Evolutionary conservation across 2,113 vertebrate genomes (phyloP).

Genomic region (Sander vitreus): DNA sequence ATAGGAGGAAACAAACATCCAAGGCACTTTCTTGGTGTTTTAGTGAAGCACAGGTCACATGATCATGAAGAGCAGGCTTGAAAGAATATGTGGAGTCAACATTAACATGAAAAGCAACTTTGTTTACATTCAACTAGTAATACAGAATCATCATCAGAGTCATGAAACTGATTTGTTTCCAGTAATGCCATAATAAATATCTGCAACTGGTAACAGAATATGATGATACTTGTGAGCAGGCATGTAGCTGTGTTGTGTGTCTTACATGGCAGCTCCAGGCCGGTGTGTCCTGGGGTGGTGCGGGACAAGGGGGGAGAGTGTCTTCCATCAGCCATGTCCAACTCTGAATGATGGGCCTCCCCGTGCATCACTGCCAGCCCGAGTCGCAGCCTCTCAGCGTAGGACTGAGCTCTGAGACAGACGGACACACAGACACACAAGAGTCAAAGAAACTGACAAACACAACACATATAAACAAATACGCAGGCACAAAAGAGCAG

Average conservation of each 20-base stretch:
- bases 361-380: constrained; percentile 96
- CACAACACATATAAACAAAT: not conserved
- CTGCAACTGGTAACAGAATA: not conserved
- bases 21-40: not conserved
- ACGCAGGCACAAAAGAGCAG: not conserved
- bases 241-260: not conserved
- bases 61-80: not conserved
- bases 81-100: not conserved
- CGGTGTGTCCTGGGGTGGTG: constrained; percentile 89
- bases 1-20: not conserved
- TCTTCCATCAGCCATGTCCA: constrained; percentile 93
- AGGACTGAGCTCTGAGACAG: constrained; percentile 92
- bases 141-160: not conserved
- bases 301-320: constrained; percentile 92
- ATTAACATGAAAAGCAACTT: not conserved
- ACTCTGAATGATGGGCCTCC: constrained; percentile 92
- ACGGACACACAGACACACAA: constrained; percentile 23
- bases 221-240: not conserved
- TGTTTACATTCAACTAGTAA: not conserved
- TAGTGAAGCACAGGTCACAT: too few species aligned
- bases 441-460: constrained; percentile 30
- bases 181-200: not conserved
- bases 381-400: constrained; percentile 93
- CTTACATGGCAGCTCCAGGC: constrained; percentile 96
- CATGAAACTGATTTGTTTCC: not conserved